phyloP scores from a whole-genome alignment of 2,113 vertebrate species.

The Rhodinocichla rosea region DNA sequence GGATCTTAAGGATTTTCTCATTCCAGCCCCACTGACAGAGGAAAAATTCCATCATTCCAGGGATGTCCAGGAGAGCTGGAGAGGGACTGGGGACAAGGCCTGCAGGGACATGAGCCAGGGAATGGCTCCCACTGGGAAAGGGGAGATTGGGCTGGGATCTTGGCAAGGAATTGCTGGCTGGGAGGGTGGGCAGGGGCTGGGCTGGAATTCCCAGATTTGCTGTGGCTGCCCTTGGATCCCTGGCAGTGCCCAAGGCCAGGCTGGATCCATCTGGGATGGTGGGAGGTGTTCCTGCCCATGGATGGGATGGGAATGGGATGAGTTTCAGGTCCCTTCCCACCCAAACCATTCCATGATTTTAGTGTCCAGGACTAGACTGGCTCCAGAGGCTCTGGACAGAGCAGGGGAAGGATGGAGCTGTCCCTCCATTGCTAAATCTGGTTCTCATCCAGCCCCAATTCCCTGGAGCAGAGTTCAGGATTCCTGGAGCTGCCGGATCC shows the following conservation, averaged over 20 bases:
- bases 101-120: neutral
- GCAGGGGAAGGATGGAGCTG: neutral
- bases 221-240: neutral
- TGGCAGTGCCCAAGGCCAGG: accelerated
- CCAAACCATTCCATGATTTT: neutral
- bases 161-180: neutral
- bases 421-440: accelerated
- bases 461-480: neutral
- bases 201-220: neutral
- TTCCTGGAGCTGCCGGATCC: neutral
- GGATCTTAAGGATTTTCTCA: neutral
- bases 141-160: neutral
- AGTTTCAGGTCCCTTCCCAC: accelerated
- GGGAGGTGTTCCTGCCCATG: accelerated
- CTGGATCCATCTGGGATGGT: accelerated
- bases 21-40: neutral
- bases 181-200: neutral
- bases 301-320: neutral
- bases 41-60: accelerated
- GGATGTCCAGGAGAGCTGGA: neutral
- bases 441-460: neutral
- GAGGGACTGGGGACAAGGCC: neutral
- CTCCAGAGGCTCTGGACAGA: neutral
- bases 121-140: neutral
- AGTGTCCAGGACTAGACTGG: neutral